Percentiles rank a stretch among this genome's conserved stretches.
Evolutionary conservation across 2,113 vertebrate species (phyloP).

Genomic region (Acrocephalus arundinaceus): DNA sequence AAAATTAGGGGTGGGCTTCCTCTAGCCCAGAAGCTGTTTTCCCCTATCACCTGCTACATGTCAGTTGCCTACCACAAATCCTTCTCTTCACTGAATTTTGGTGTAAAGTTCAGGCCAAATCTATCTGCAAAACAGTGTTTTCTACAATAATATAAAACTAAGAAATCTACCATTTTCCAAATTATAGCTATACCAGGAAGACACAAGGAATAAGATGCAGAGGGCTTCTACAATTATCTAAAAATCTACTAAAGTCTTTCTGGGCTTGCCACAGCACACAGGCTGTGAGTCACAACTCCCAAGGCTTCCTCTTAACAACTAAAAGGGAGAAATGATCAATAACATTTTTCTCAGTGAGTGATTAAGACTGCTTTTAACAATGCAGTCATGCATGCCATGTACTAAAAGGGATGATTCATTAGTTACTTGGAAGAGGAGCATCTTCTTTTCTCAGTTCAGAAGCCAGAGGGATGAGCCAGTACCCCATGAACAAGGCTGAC

Average conservation of each 20-base stretch:
- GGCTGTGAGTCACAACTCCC: slow-evolving; percentile 37
- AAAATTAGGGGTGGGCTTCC: neutral
- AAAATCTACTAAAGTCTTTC: neutral
- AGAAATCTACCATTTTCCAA: neutral
- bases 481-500: neutral
- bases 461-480: slow-evolving; percentile 14
- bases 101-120: neutral
- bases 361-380: slow-evolving; percentile 56
- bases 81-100: neutral
- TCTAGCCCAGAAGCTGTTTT: neutral
- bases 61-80: neutral
- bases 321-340: slow-evolving; percentile 23
- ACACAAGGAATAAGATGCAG: neutral
- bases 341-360: slow-evolving; percentile 27
- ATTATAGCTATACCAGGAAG: neutral
- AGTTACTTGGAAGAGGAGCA: neutral
- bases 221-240: neutral
- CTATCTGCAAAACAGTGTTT: neutral
- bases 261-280: neutral
- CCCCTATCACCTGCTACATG: neutral
- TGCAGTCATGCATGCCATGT: slow-evolving; percentile 26
- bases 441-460: slow-evolving; percentile 22
- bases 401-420: slow-evolving; percentile 57
- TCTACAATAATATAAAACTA: neutral
- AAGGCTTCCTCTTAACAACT: slow-evolving; percentile 4